A percentile compares a stretch with the other conserved stretches of the same genome.
These are phyloP conservation scores for Torymus auratus DNA, from an alignment of 2,888 invertebrate species.

Conservation along the genomic window DNA sequence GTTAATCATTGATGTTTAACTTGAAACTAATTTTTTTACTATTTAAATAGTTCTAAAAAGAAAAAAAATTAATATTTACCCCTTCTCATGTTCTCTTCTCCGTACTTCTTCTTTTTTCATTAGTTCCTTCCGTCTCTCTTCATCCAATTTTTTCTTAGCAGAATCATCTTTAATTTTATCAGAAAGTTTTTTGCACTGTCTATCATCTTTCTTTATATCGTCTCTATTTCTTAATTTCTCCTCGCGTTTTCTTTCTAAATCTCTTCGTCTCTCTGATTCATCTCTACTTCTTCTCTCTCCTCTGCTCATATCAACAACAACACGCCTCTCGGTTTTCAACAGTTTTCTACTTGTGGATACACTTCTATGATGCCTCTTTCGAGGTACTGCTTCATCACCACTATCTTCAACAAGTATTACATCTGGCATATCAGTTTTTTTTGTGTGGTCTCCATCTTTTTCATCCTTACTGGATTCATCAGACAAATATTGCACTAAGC, in stretches of 20 bases:
- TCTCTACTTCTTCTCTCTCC: slow-evolving; percentile 68
- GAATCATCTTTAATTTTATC: slow-evolving; percentile 74
- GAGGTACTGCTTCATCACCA: slow-evolving; percentile 77
- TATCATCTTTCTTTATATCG: slow-evolving; percentile 75
- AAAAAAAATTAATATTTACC: slow-evolving; percentile 57
- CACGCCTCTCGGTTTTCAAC: slow-evolving; percentile 71
- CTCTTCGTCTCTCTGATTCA: slow-evolving; percentile 67
- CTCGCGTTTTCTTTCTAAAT: slow-evolving; percentile 68
- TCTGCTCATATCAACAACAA: slow-evolving; percentile 72
- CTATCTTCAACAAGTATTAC: slow-evolving; percentile 84
- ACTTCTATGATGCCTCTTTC: slow-evolving; percentile 76
- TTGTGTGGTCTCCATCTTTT: slow-evolving; percentile 59
- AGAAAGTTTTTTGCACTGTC: slow-evolving; percentile 51
- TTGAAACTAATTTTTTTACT: no score
- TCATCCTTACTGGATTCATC: slow-evolving; percentile 82
- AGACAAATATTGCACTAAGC: slow-evolving; percentile 86
- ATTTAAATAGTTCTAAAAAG: no score
- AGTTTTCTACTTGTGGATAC: slow-evolving; percentile 70
- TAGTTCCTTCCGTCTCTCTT: slow-evolving; percentile 74
- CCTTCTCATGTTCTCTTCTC: slow-evolving; percentile 74
- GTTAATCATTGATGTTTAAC: no score
- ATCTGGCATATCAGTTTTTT: slow-evolving; percentile 74
- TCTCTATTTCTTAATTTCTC: slow-evolving; percentile 76
- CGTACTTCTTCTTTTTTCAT: slow-evolving; percentile 73
- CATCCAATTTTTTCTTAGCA: slow-evolving; percentile 68